Evolutionary conservation across 1,140 invertebrate species (phyloP).

Genomic region (Drosophila saltans): DNA sequence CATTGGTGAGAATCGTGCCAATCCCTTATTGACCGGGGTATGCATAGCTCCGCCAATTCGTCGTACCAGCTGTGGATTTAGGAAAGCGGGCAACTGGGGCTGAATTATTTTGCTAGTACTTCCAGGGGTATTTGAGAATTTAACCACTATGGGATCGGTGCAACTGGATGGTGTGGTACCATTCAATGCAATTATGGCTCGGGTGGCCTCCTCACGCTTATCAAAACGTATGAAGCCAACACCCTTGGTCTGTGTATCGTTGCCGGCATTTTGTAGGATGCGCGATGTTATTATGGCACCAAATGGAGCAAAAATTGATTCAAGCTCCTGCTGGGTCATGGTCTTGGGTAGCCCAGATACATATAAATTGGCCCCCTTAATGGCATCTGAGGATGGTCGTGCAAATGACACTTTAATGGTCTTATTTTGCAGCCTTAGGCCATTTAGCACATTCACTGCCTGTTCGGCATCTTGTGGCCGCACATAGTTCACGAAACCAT

Average conservation of each 20-base stretch:
- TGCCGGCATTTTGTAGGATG: constrained; percentile 89
- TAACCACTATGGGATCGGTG: constrained; percentile 86
- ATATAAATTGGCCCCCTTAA: constrained; percentile 95
- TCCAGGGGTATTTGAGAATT: constrained; percentile 86
- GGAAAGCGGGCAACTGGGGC: constrained; percentile 83
- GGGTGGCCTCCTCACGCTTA: constrained; percentile 86
- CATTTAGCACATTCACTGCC: constrained; percentile 95
- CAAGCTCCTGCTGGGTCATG: constrained; percentile 93
- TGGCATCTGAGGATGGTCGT: constrained; percentile 93
- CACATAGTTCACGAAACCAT: constrained; percentile 95
- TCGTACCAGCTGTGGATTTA: constrained; percentile 85
- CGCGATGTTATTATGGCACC: constrained; percentile 94
- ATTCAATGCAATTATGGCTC: constrained; percentile 86
- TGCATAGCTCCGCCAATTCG: constrained; percentile 89
- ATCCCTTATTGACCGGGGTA: constrained; percentile 93
- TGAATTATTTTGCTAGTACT: constrained; percentile 85
- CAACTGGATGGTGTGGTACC: constrained; percentile 85
- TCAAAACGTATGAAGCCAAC: constrained; percentile 87
- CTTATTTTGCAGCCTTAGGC: constrained; percentile 93
- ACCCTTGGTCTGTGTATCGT: constrained; percentile 85
- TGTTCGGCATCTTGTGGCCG: constrained; percentile 92
- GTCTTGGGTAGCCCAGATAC: constrained; percentile 93
- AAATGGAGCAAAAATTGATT: constrained; percentile 91
- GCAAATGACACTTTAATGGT: constrained; percentile 96
- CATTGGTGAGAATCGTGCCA: constrained; percentile 93